Evolutionary conservation across 2,888 invertebrate genomes (phyloP), one percentile per base, ranked within the genome.

Genomic region (Acanthococcus lagerstroemiae): DNA sequence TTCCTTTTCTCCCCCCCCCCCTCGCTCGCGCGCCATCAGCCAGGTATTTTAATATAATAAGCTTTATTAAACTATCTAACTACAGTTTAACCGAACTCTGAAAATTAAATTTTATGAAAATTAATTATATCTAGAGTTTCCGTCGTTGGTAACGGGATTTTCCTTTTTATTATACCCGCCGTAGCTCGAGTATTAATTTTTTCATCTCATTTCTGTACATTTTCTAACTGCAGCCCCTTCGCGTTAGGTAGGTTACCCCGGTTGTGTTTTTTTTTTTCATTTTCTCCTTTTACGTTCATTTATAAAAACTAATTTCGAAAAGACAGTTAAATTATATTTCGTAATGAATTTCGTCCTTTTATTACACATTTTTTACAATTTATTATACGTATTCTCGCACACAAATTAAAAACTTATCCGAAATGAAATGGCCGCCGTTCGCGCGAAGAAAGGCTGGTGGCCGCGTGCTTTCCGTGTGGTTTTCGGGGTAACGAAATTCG

Each of bases 301-400:
- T 61, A 61, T 48, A 61, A 61, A 61, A 61, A 61, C 61, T 61
- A 61, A 61, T 61, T 61, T 61, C 61, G 50, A 61, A 61, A 61
- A 61, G 61, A 61, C 61, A 52, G 48, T 61, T 61, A 61, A 61
- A 61, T 61, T 61, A 61, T 50, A 61, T 50, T 61, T 61, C 48
- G 58, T 50, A 61, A 61, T 61, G 48, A 61, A 50, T 61, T 61
- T 52, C 50, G 61, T 61, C 50, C 52, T 52, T 61, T 61, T 61
- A 50, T 61, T 61, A 61, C 46, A 50, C 61, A 46, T 61, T 61
- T 60, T 61, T 50, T 24, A 61, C 27, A 61, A 61, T 61, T 61
- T 61, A 61, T 50, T 61, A 27, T 50, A 17, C 17, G 30, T 61
- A 61, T 50, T 61, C 61, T 52, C 50, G 61, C 26, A 45, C 52